These are phyloP conservation scores for Melanogrammus aeglefinus DNA, from an alignment of 2,797 vertebrate species.

Conservation along the genomic window DNA sequence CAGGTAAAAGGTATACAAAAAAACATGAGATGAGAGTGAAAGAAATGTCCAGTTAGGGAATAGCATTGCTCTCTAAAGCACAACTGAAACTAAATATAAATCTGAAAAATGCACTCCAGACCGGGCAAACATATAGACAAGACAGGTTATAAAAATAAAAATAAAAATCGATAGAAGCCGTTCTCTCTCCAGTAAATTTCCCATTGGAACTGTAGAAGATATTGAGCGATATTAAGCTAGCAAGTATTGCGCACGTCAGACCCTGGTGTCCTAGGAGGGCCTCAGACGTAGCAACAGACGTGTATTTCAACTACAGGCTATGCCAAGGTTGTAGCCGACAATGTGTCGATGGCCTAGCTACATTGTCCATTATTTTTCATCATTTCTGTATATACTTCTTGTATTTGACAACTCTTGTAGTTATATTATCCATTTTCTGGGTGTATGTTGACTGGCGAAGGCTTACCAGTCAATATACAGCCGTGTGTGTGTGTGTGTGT, in stretches of 20 bases:
- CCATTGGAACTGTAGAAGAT: conserved; percentile 44
- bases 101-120: not conserved
- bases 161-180: conserved; percentile 28
- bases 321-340: not conserved
- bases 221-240: conserved; percentile 50
- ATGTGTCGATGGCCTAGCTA: not conserved
- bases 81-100: not conserved
- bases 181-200: conserved; percentile 52
- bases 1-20: not conserved
- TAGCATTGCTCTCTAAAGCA: not conserved
- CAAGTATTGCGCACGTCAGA: conserved; percentile 50
- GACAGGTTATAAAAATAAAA: not conserved
- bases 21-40: conserved; percentile 7
- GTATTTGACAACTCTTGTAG: too few species aligned
- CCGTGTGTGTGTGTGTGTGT: too few species aligned
- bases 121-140: not conserved
- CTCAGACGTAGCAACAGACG: conserved; percentile 38
- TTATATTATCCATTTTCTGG: not conserved
- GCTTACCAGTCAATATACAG: too few species aligned
- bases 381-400: too few species aligned
- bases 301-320: conserved; percentile 34
- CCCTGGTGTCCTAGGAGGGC: conserved; percentile 46
- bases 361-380: not conserved
- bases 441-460: not conserved
- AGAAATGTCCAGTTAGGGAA: not conserved